phyloP scores from a whole-genome alignment of 1,140 invertebrate genomes.

The Conopomorpha cramerella region DNA sequence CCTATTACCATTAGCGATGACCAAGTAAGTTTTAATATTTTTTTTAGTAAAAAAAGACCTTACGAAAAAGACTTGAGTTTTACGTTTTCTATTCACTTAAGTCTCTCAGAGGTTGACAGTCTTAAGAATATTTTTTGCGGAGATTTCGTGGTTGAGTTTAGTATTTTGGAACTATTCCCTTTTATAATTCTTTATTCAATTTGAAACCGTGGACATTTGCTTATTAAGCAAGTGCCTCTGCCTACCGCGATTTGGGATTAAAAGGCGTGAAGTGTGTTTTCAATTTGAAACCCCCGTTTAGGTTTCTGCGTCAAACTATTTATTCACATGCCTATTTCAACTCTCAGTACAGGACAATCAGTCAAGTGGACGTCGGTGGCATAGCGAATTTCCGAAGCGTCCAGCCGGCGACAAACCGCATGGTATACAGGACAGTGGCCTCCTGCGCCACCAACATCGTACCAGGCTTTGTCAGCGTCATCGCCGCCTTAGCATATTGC shows the following conservation, averaged over 20 bases:
- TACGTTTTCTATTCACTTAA: background rate
- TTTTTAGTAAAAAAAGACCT: background rate
- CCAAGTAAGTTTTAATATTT: conserved; percentile 35
- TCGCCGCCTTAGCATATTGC: conserved; percentile 14
- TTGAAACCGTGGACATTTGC: no score
- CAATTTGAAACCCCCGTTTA: background rate
- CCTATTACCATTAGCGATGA: conserved; percentile 49
- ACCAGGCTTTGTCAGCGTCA: conserved; percentile 14
- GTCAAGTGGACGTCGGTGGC: conserved; percentile 27
- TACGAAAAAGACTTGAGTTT: background rate
- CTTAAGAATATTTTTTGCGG: no score
- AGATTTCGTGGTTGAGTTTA: background rate
- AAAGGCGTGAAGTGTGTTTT: no score
- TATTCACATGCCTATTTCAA: background rate
- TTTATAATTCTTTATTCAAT: no score
- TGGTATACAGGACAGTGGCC: conserved; percentile 24
- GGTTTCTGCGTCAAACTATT: background rate
- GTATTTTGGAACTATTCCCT: background rate
- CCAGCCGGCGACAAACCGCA: conserved; percentile 22
- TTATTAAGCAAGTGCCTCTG: no score
- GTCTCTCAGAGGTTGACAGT: background rate
- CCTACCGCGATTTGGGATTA: no score
- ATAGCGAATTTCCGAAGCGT: conserved; percentile 29
- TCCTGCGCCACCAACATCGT: conserved; percentile 10
- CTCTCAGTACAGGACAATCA: conserved; percentile 30